Conservation (phyloP, 2,797 vertebrate genomes). For the Alauda arvensis region DNA sequence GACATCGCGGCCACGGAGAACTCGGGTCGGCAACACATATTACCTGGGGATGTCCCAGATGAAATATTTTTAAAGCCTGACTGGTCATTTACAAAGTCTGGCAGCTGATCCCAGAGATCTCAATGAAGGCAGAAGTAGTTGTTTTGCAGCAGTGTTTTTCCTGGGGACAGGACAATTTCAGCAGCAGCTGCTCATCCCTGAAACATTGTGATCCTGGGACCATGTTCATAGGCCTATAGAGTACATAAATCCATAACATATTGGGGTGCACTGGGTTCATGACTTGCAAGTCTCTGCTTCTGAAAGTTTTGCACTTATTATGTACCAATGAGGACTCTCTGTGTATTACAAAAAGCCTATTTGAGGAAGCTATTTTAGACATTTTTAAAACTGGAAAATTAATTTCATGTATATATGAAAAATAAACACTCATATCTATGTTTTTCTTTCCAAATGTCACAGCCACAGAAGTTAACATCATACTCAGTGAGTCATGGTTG, state of each 20-base stretch:
- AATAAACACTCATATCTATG: too few relatives aligned
- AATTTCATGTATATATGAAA: background rate
- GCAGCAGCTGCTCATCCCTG: background rate
- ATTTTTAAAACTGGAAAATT: background rate
- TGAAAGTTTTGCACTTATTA: background rate
- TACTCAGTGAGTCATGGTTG: background rate
- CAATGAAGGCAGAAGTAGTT: background rate
- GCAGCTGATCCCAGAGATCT: background rate
- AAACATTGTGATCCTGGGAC: background rate
- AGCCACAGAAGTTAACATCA: background rate
- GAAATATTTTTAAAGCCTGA: too few relatives aligned
- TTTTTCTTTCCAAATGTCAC: background rate
- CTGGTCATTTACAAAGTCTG: background rate
- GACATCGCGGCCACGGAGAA: too few relatives aligned
- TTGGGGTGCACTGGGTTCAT: background rate
- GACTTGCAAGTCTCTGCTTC: background rate
- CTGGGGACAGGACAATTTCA: background rate
- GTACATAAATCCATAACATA: too few relatives aligned
- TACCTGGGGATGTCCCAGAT: background rate
- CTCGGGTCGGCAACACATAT: too few relatives aligned
- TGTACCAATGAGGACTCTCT: too few relatives aligned
- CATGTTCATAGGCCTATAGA: rapidly evolving
- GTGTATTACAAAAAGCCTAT: background rate
- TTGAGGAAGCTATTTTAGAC: background rate
- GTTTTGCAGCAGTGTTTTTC: background rate